Percentiles rank a stretch among this genome's conserved stretches.
phyloP scores from a whole-genome alignment of 2,797 vertebrate genomes.

The Oreochromis grahami region DNA sequence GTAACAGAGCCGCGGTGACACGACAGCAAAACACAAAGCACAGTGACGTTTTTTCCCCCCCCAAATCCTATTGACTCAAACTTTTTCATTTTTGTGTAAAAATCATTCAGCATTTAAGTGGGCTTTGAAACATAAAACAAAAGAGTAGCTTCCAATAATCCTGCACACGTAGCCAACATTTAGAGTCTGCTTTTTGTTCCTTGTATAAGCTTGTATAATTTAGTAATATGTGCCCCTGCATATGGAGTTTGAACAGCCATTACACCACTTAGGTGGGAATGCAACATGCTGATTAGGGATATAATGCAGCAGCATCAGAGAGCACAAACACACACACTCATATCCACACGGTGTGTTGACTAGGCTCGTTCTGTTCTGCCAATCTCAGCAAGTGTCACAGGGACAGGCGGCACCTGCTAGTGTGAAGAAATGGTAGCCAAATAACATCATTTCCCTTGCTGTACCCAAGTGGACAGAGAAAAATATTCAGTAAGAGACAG shows the following conservation, averaged over 20 bases:
- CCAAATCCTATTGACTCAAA: not conserved
- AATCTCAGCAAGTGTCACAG: slow-evolving; percentile 35
- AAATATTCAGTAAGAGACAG: not conserved
- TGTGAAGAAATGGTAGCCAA: not conserved
- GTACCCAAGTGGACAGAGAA: not conserved
- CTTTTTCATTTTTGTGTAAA: not conserved
- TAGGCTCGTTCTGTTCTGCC: slow-evolving; percentile 17
- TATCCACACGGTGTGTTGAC: not conserved
- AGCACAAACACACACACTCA: not conserved
- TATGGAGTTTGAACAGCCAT: not conserved
- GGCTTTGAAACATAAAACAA: not conserved
- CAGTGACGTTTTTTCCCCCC: fast-evolving
- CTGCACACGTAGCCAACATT: not conserved
- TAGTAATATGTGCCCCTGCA: not conserved
- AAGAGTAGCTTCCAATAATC: not conserved
- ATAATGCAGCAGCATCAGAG: not conserved
- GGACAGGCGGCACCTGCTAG: slow-evolving; percentile 28
- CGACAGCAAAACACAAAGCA: not conserved
- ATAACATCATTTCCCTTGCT: slow-evolving; percentile 19
- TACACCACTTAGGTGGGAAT: not conserved
- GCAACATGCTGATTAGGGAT: not conserved
- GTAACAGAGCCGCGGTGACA: not conserved
- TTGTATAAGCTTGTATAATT: not conserved
- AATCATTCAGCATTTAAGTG: not conserved
- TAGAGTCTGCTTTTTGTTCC: not conserved